phyloP scores from a whole-genome alignment of 2,888 invertebrate genomes.

The Habrosyne pyritoides region DNA sequence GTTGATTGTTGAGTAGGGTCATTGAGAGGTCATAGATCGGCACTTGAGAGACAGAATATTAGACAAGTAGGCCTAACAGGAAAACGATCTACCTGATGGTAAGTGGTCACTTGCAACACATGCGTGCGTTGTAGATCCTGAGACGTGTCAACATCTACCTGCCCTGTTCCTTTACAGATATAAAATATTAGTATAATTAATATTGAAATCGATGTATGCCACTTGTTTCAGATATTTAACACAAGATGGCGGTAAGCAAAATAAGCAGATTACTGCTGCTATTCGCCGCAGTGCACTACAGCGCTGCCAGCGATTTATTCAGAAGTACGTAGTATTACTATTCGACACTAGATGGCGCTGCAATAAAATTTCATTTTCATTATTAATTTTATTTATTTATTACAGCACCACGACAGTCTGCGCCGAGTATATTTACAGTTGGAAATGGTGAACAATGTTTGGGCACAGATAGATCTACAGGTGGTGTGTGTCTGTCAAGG shows the following conservation, averaged over 20 bases:
- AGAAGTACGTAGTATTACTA: conserved; percentile 56
- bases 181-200: no score
- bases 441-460: conserved; percentile 74
- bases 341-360: conserved; percentile 13
- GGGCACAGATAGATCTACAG: conserved; percentile 63
- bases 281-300: conserved; percentile 44
- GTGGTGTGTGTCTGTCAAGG: conserved; percentile 78
- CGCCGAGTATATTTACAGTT: conserved; percentile 64
- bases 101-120: no score
- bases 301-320: conserved; percentile 39
- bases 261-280: conserved; percentile 51
- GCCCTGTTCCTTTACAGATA: no score
- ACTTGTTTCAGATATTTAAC: conserved; percentile 49
- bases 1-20: no score
- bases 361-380: conserved; percentile 8
- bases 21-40: no score
- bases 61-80: no score
- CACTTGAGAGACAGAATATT: no score
- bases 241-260: conserved; percentile 59
- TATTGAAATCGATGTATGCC: no score
- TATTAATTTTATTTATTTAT: conserved; percentile 11
- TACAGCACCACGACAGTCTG: conserved; percentile 58
- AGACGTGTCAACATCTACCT: no score
- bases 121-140: no score
- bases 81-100: no score